Base-by-base conservation (phyloP, 2,113 vertebrate genomes). In the Sprattus sprattus region DNA sequence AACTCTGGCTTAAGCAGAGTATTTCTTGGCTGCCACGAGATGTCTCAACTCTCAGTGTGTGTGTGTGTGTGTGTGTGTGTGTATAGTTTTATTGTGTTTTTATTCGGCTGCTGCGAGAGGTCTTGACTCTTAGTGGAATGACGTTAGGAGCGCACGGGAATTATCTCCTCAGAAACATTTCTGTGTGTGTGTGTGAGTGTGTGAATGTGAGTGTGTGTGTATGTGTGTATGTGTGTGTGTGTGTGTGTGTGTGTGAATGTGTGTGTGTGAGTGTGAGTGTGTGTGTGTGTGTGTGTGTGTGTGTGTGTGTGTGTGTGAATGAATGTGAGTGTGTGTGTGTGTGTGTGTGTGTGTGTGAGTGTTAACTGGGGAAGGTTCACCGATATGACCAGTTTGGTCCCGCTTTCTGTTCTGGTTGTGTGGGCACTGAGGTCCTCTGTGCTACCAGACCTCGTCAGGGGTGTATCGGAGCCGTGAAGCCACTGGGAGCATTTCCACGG, bases 1-100 rank as follows among this genome's bases (percentile, higher is more conserved):
- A 82, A 84, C 71, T 45, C 81, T 39, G 75, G 50, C 84, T 82
- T 83, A 57, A 78, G 39, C 45, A 10, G 2, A 83, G 45, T 81
- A 64, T 86, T 89, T 88, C 82, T 88, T 90, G 85, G 85, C 86
- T 81, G 52, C 39, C 39, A 28, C 67, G 67, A 82, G 84, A 80
- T 22, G 80, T 81, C 83, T 83, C 78, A 39, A 39, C 39, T 39
- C 39, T 39, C 39, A 39, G 39, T 39, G 39, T 39, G 39, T 39
- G 39, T 39, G 39, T 39, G 39, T 39, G 39, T 39, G 39, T 39
- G 39, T 39, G 39, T 39, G 39, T 39, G 39, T 39, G 39, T 39
- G 39, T 39, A 2, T 39, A 39, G 39, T 39, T 39, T 39, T 39
- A 39, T 39, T 39, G 39, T 39, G 39, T 39, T 39, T 39, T 39